Percentiles rank a stretch among this genome's conserved stretches.
These are phyloP conservation scores for Drosophila repletoides DNA, from an alignment of 1,140 invertebrate species.

Conservation along the genomic window DNA sequence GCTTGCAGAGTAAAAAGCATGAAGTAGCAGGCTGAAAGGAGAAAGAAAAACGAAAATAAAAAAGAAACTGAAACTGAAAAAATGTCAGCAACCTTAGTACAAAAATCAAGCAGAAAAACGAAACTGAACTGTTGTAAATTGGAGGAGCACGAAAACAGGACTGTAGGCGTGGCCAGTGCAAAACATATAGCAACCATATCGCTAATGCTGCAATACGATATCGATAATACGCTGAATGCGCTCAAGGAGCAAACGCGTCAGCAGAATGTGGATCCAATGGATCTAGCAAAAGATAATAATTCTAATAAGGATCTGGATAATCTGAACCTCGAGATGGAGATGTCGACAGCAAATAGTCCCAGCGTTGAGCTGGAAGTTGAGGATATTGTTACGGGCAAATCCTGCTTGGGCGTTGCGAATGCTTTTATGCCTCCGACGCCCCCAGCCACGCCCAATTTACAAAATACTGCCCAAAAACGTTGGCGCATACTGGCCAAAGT, in stretches of 20 bases:
- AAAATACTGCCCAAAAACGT: constrained; percentile 85
- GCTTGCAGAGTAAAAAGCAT: neutral
- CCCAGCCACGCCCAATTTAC: constrained; percentile 65
- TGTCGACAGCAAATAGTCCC: constrained; percentile 20
- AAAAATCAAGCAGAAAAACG: constrained; percentile 38
- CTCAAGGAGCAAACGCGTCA: constrained; percentile 65
- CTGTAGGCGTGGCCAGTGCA: constrained; percentile 29
- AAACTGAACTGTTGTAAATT: constrained; percentile 20
- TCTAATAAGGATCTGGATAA: constrained; percentile 36
- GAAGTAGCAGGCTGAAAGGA: neutral
- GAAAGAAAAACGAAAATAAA: neutral
- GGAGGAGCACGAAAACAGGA: neutral
- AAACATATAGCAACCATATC: constrained; percentile 66
- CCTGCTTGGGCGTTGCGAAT: neutral
- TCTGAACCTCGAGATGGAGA: constrained; percentile 14
- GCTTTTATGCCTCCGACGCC: constrained; percentile 74
- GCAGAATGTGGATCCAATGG: constrained; percentile 45
- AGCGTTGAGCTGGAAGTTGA: constrained; percentile 44
- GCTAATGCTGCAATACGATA: constrained; percentile 78
- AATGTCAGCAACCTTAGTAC: constrained; percentile 60
- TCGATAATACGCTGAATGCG: constrained; percentile 80
- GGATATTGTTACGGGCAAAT: constrained; percentile 34
- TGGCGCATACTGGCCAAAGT: constrained; percentile 88
- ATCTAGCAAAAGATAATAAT: constrained; percentile 27
- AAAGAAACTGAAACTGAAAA: constrained; percentile 40